A percentile compares a stretch with the other conserved stretches of the same genome.
These are phyloP conservation scores for Agrochola macilenta DNA, from an alignment of 2,888 invertebrate species.

Conservation along the genomic window DNA sequence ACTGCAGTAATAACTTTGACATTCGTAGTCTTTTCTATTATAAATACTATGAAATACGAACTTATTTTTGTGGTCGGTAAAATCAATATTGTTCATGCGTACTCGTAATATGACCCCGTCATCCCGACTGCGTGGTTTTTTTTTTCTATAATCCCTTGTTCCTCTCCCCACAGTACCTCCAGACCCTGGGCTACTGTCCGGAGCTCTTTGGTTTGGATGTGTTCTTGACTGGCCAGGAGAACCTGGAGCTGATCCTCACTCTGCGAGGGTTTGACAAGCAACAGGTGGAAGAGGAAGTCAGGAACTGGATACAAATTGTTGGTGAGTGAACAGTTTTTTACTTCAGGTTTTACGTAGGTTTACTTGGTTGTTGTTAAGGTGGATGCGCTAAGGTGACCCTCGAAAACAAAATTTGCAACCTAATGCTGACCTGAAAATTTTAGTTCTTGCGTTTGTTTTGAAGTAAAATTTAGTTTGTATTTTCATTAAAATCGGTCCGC, in stretches of 20 bases:
- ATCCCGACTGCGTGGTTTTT: too few species aligned
- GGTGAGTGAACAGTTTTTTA: conserved; percentile 73
- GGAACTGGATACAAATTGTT: conserved; percentile 90
- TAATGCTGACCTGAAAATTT: too few species aligned
- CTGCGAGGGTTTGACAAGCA: conserved; percentile 92
- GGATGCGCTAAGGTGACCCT: too few species aligned
- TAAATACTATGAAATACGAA: neutral
- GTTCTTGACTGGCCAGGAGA: conserved; percentile 94
- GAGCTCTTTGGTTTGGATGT: conserved; percentile 96
- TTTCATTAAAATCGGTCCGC: too few species aligned
- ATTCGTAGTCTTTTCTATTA: too few species aligned
- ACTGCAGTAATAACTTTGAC: neutral
- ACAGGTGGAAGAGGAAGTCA: conserved; percentile 85
- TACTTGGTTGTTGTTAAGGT: too few species aligned
- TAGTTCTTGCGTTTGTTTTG: too few species aligned
- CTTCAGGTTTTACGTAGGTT: too few species aligned
- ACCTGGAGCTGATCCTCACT: conserved; percentile 93
- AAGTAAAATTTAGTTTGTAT: too few species aligned
- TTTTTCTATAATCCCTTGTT: neutral
- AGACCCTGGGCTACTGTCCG: conserved; percentile 96
- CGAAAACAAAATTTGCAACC: too few species aligned
- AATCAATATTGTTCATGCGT: neutral
- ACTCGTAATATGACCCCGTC: too few species aligned
- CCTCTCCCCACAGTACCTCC: conserved; percentile 90
- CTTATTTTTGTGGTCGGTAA: neutral